A percentile compares a stretch with the other conserved stretches of the same genome.
These are phyloP conservation scores for Zaprionus lineosus DNA, from an alignment of 2,888 invertebrate genomes.

Conservation along the genomic window DNA sequence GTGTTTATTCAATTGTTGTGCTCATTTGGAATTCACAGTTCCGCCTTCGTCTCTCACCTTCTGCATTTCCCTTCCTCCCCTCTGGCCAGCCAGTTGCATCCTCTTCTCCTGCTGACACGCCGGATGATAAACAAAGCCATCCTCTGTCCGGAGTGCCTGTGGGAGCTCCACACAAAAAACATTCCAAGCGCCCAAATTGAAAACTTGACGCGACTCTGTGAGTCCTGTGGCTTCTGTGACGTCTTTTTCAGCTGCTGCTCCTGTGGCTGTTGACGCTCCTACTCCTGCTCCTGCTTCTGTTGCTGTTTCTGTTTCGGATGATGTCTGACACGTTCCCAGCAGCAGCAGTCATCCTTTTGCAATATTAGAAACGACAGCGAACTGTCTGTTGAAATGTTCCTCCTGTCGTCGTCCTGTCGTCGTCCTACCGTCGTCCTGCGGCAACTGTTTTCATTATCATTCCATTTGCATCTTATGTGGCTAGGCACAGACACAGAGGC, in stretches of 20 bases:
- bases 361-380: constrained; percentile 36
- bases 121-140: too few species aligned
- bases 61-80: too few species aligned
- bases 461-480: constrained; percentile 18
- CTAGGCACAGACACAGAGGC: neutral
- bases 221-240: too few species aligned
- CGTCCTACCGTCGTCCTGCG: neutral
- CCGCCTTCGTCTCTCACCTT: too few species aligned
- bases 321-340: constrained; percentile 49
- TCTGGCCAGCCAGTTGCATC: neutral
- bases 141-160: too few species aligned
- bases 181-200: too few species aligned
- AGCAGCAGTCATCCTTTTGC: constrained; percentile 29
- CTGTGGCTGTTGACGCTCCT: neutral
- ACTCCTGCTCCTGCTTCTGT: neutral
- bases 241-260: neutral
- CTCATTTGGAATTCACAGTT: too few species aligned
- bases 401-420: neutral
- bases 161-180: too few species aligned
- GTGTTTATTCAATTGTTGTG: too few species aligned
- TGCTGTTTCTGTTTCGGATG: neutral
- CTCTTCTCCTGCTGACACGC: neutral
- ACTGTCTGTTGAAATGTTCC: neutral
- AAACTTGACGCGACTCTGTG: too few species aligned
- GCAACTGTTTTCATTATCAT: neutral